Evolutionary conservation across 2,113 vertebrate species (phyloP).

Genomic region (Macroglossus sobrinus): DNA sequence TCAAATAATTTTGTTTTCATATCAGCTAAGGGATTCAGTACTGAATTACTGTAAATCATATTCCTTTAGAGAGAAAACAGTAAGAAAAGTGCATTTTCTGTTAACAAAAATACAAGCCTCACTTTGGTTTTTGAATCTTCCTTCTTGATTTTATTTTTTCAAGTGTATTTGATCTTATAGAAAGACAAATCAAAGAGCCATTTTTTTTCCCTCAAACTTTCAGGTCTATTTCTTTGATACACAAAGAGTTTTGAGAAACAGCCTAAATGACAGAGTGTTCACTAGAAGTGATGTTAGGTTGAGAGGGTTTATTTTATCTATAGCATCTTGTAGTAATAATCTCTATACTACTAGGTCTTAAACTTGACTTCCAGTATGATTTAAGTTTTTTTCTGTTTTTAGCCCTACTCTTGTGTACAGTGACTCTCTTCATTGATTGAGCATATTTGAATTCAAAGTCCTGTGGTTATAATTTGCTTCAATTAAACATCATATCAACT

Average conservation of each 20-base stretch:
- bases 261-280: neutral
- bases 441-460: neutral
- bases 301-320: neutral
- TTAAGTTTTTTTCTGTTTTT: neutral
- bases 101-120: neutral
- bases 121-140: neutral
- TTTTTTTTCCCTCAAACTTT: neutral
- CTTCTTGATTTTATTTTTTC: neutral
- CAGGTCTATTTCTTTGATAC: neutral
- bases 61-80: neutral
- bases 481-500: neutral
- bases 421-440: neutral
- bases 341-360: neutral
- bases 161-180: neutral
- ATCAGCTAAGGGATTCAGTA: neutral
- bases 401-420: neutral
- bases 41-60: neutral
- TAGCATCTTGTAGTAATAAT: neutral
- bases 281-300: neutral
- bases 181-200: neutral
- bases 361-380: neutral
- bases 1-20: slow-evolving; percentile 30
- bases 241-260: neutral
- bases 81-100: slow-evolving; percentile 25
- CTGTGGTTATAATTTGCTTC: neutral